phyloP scores from a whole-genome alignment of 2,113 vertebrate genomes.

The Leucoraja erinaceus region DNA sequence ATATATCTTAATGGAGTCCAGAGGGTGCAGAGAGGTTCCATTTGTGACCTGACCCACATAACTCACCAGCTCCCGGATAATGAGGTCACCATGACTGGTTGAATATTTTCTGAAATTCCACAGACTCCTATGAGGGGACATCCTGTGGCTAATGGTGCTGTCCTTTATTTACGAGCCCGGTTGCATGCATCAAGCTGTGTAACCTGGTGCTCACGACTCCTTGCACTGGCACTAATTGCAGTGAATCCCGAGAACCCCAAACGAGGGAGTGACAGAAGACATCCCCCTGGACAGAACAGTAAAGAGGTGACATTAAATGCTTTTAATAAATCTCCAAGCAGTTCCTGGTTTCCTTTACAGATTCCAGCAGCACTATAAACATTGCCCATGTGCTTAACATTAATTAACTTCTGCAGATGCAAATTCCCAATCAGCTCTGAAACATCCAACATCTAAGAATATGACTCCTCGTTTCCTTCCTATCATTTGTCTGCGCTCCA shows the following conservation, averaged over 20 bases:
- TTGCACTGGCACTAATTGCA: background rate
- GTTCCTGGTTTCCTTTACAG: background rate
- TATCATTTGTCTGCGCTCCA: background rate
- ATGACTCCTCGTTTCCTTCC: background rate
- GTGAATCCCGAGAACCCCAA: background rate
- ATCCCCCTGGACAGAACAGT: slow-evolving; percentile 7
- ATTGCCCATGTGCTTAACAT: background rate
- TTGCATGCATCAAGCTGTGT: slow-evolving; percentile 2
- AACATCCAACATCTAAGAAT: background rate
- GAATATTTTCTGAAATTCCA: slow-evolving; percentile 25
- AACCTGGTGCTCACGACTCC: background rate
- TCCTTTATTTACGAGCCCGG: slow-evolving; percentile 9
- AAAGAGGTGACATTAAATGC: background rate
- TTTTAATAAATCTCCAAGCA: background rate
- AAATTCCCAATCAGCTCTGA: background rate
- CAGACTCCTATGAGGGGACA: background rate
- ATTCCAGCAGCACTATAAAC: background rate
- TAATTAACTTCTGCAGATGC: background rate
- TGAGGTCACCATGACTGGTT: background rate
- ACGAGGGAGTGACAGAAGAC: background rate
- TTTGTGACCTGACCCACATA: slow-evolving; percentile 16
- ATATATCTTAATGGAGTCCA: background rate
- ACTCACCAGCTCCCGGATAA: slow-evolving; percentile 8
- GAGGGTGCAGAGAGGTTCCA: background rate
- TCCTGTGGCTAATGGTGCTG: slow-evolving; percentile 5